Evolutionary conservation across 2,888 invertebrate genomes (phyloP).

Genomic region (Cartodere bifasciata): DNA sequence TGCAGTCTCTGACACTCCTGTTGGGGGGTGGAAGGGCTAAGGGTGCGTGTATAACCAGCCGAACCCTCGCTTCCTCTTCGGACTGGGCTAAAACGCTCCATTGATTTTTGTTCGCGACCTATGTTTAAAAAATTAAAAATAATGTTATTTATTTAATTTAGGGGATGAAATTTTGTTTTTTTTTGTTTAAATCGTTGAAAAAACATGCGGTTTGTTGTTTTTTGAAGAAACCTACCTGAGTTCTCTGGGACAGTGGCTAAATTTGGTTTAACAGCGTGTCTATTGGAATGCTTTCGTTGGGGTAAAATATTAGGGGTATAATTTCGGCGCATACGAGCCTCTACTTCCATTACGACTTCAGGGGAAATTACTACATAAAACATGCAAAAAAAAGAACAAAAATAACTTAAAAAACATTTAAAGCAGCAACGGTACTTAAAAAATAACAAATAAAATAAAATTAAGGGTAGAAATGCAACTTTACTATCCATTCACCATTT

Average conservation of each 20-base stretch:
- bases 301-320: conserved; percentile 54
- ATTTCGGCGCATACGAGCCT: conserved; percentile 69
- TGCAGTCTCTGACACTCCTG: conserved; percentile 71
- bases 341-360: conserved; percentile 79
- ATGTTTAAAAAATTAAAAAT: conserved; percentile 13
- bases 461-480: conserved; percentile 11
- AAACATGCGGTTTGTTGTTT: too few relatives aligned
- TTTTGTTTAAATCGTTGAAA: too few relatives aligned
- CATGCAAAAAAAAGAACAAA: conserved; percentile 19
- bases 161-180: too few relatives aligned
- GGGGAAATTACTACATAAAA: conserved; percentile 66
- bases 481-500: too few relatives aligned
- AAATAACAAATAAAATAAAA: conserved; percentile 16
- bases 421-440: conserved; percentile 17
- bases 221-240: conserved; percentile 48
- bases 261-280: conserved; percentile 39
- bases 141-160: background rate
- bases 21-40: conserved; percentile 53
- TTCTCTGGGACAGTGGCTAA: conserved; percentile 64
- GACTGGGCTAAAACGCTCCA: conserved; percentile 82
- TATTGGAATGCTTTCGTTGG: conserved; percentile 44
- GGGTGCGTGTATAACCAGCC: conserved; percentile 38
- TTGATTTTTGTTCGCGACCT: conserved; percentile 45
- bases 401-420: conserved; percentile 26
- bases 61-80: conserved; percentile 77